phyloP scores from a whole-genome alignment of 2,113 vertebrate species.

The Aix galericulata region DNA sequence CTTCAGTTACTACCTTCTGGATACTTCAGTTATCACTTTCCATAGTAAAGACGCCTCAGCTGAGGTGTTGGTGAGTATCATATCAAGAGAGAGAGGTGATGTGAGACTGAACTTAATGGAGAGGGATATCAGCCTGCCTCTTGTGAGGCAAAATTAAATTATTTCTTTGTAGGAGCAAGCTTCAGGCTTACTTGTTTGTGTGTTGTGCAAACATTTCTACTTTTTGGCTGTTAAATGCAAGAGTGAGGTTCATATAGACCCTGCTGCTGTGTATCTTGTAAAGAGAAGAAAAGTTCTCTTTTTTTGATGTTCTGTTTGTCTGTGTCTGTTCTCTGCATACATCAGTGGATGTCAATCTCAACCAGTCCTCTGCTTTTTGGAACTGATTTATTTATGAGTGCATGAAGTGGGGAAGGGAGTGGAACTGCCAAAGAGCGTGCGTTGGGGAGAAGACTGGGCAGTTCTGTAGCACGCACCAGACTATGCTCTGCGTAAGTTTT shows the following conservation, averaged over 20 bases:
- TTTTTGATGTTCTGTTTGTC: background rate
- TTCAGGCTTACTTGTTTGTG: background rate
- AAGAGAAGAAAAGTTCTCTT: background rate
- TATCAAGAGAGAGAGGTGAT: background rate
- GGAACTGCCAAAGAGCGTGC: rapidly evolving
- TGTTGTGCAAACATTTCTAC: background rate
- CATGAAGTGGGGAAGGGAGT: background rate
- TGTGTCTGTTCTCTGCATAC: background rate
- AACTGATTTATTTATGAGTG: background rate
- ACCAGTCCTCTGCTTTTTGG: background rate
- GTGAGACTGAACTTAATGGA: background rate
- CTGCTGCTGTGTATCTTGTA: background rate
- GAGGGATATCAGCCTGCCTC: background rate
- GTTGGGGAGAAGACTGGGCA: background rate
- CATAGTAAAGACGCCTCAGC: background rate
- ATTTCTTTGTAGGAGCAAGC: background rate
- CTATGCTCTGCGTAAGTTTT: background rate
- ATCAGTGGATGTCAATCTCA: background rate
- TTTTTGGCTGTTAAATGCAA: background rate
- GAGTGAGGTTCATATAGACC: background rate
- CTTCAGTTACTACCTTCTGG: background rate
- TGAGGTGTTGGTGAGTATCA: background rate
- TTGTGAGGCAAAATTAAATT: background rate
- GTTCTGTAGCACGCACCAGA: background rate
- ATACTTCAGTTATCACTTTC: background rate